These are phyloP conservation scores for Parazoanthus darwini DNA, from an alignment of 92 coral and sea anemone genomes.

Conservation along the genomic window DNA sequence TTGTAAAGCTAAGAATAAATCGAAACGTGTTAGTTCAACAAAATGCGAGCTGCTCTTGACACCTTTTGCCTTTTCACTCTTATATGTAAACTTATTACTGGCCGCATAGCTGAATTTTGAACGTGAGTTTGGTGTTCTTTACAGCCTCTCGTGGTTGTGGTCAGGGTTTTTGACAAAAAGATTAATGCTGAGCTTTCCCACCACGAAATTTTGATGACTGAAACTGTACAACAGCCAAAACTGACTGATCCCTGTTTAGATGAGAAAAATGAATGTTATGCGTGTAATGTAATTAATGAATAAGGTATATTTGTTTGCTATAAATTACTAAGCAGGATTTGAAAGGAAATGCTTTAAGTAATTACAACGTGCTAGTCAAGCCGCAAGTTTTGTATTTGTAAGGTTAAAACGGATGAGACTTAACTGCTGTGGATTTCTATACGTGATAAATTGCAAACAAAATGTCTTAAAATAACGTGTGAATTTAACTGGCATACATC, in stretches of 20 bases:
- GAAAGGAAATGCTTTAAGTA: no score
- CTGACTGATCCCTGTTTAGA: not conserved
- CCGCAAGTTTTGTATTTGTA: no score
- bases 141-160: conserved; percentile 8
- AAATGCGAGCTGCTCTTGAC: not conserved
- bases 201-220: not conserved
- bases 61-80: not conserved
- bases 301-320: no score
- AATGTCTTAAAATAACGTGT: no score
- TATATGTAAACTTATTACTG: not conserved
- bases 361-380: no score
- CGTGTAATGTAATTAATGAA: not conserved
- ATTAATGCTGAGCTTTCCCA: not conserved
- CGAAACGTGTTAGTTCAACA: not conserved
- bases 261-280: not conserved
- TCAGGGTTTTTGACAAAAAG: not conserved
- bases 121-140: not conserved
- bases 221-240: not conserved
- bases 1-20: no score
- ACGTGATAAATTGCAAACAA: no score
- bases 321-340: not conserved
- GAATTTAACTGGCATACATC: no score
- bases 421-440: no score
- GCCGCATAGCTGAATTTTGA: not conserved
- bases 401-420: no score